Conservation (phyloP, 1,140 invertebrate species). For the Cecropterus lyciades region DNA sequence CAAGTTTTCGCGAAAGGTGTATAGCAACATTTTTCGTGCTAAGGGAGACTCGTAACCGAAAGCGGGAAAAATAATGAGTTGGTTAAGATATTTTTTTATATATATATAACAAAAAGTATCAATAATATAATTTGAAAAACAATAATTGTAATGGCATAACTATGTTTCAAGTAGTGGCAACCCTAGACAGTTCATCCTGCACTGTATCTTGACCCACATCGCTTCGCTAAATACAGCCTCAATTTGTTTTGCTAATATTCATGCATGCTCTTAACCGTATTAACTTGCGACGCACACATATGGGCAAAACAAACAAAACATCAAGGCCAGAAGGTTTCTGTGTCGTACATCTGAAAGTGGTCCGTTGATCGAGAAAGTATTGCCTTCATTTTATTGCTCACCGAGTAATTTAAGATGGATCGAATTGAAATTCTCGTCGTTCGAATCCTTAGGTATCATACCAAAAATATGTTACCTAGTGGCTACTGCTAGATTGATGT, state of each 20-base stretch:
- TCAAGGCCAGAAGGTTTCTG: constrained; percentile 12
- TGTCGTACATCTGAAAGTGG: constrained; percentile 10
- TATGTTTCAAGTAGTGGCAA: not conserved
- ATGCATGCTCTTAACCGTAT: constrained; percentile 18
- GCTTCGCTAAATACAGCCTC: constrained; percentile 15
- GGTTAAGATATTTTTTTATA: too few species aligned
- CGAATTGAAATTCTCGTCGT: too few species aligned
- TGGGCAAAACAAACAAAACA: constrained; percentile 4
- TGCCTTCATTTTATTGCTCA: not conserved
- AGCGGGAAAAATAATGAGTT: too few species aligned
- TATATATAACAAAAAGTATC: too few species aligned
- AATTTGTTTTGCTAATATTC: constrained; percentile 18
- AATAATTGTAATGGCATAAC: not conserved
- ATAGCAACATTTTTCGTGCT: too few species aligned
- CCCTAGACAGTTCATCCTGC: constrained; percentile 6
- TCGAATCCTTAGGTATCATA: too few species aligned
- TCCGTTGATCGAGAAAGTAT: constrained; percentile 17
- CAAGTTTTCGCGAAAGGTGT: too few species aligned
- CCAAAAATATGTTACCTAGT: too few species aligned
- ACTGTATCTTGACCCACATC: constrained; percentile 14
- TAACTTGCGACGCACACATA: constrained; percentile 1
- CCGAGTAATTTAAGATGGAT: too few species aligned
- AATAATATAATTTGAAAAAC: not conserved
- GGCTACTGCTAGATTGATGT: too few species aligned
- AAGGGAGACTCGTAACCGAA: too few species aligned